Percentiles rank a stretch among this genome's conserved stretches.
Conservation (phyloP, 2,113 vertebrate species). For the Diadophis punctatus region DNA sequence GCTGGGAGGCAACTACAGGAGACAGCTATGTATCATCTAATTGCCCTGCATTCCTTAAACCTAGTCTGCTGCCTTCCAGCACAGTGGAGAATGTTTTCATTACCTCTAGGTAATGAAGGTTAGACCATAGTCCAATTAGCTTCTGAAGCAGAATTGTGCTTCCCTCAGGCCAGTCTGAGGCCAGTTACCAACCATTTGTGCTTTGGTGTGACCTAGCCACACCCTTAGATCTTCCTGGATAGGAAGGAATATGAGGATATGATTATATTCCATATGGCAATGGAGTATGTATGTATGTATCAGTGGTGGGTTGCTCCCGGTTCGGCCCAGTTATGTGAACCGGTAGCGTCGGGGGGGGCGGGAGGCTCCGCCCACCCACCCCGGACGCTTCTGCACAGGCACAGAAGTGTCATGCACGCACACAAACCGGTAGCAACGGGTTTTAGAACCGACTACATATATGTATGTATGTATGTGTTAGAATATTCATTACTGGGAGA, state of each 20-base stretch:
- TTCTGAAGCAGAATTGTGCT: background rate
- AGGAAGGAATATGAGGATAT: background rate
- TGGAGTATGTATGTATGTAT: background rate
- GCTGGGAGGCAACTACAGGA: background rate
- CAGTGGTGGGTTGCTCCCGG: too few species aligned
- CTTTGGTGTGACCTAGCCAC: background rate
- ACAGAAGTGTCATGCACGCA: too few species aligned
- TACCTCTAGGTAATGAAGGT: background rate
- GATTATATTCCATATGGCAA: too few species aligned
- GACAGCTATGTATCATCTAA: background rate
- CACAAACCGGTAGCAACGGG: too few species aligned
- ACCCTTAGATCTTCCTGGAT: background rate
- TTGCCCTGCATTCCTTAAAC: background rate
- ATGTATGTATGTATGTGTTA: too few species aligned
- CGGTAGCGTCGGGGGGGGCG: too few species aligned
- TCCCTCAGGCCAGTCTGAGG: background rate
- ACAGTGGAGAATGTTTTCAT: background rate
- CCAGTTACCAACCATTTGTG: background rate
- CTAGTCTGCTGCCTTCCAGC: background rate
- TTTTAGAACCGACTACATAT: too few species aligned
- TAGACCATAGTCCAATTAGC: background rate
- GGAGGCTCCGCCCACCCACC: too few species aligned
- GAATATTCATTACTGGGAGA: too few species aligned
- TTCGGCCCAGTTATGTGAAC: too few species aligned
- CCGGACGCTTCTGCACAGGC: too few species aligned